These are phyloP conservation scores for Nesometra sesokonis DNA, from an alignment of 35 echinoderm and acorn worm genomes.

Conservation along the genomic window DNA sequence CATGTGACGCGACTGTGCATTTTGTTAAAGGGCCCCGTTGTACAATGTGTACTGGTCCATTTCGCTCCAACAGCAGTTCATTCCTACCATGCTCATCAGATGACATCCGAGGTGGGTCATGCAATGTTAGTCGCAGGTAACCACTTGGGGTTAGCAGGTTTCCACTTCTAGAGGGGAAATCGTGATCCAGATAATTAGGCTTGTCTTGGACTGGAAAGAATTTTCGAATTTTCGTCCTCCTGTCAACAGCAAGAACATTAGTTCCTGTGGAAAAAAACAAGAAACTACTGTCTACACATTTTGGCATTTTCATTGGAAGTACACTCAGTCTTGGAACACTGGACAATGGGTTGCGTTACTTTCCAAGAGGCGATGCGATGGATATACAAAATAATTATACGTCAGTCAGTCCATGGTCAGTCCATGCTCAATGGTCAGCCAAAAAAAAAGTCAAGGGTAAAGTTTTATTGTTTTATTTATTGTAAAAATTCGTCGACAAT, in stretches of 20 bases:
- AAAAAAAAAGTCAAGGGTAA: no score
- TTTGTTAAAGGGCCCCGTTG: constrained; percentile 4
- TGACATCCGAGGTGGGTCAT: background rate
- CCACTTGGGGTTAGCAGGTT: constrained; percentile 26
- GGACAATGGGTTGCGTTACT: no score
- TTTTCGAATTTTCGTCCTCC: background rate
- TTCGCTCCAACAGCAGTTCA: no score
- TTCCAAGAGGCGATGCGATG: no score
- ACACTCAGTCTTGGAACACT: no score
- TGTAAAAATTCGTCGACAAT: no score
- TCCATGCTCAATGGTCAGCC: no score
- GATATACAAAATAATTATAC: no score
- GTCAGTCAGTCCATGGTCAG: no score
- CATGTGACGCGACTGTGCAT: constrained; percentile 22
- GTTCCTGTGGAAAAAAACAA: background rate
- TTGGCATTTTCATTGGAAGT: no score
- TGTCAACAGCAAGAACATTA: constrained; percentile 31
- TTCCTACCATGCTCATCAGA: background rate
- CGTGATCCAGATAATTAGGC: constrained; percentile 33
- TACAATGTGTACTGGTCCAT: background rate
- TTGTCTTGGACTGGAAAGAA: constrained; percentile 27
- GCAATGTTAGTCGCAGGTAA: constrained; percentile 24
- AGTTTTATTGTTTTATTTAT: no score
- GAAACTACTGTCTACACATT: no score
- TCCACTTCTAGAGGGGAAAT: constrained; percentile 39